Evolutionary conservation across 2,113 vertebrate genomes (phyloP).

Genomic region (Raja brachyura): DNA sequence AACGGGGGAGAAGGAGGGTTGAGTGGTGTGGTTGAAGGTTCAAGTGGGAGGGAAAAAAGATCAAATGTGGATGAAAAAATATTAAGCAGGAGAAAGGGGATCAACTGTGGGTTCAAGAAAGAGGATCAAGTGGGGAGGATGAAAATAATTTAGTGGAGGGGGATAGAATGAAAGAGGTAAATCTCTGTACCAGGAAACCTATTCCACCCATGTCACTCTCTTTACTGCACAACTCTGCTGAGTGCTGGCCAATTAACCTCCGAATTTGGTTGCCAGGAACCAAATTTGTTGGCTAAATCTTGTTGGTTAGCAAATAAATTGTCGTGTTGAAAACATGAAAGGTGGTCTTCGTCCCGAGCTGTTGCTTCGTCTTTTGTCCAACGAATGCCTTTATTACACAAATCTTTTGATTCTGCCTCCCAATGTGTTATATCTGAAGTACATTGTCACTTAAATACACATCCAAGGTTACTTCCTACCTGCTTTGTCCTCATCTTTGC

Average conservation of each 20-base stretch:
- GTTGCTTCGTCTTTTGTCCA: background rate
- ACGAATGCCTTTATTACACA: background rate
- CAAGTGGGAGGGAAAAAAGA: no score
- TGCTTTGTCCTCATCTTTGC: slow-evolving; percentile 69
- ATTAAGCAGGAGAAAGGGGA: no score
- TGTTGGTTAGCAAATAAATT: background rate
- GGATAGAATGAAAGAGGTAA: no score
- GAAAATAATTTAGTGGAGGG: no score
- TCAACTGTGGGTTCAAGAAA: no score
- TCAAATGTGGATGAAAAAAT: no score
- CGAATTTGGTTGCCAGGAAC: background rate
- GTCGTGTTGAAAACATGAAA: background rate
- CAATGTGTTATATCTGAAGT: background rate
- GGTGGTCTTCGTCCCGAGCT: background rate
- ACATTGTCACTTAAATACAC: background rate
- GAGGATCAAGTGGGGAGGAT: no score
- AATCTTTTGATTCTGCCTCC: background rate
- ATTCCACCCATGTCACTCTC: background rate
- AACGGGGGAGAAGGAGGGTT: no score
- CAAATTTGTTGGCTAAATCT: background rate
- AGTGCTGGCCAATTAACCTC: background rate
- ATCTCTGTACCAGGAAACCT: background rate
- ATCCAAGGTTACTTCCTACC: slow-evolving; percentile 50
- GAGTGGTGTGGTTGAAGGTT: no score
- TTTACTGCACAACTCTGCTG: background rate